phyloP scores from a whole-genome alignment of 2,113 vertebrate species.

The Dolichallabes microphthalmus region DNA sequence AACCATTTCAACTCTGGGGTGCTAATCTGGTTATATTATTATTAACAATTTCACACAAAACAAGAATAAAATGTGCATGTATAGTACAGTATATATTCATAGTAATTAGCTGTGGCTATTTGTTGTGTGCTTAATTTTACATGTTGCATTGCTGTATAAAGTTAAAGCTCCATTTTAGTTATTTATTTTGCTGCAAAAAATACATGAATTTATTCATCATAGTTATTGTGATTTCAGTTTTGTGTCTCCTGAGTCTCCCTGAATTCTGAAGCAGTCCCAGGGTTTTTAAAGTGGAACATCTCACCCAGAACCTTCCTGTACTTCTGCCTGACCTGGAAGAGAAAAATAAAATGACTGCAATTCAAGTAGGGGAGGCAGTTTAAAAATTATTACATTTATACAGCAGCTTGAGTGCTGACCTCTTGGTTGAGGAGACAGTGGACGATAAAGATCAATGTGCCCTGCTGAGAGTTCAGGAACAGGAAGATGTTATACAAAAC shows the following conservation, averaged over 20 bases:
- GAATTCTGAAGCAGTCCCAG: not conserved
- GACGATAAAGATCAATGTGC: constrained; percentile 69
- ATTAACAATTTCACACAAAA: too few species aligned
- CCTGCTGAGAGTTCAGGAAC: constrained; percentile 70
- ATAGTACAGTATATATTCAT: too few species aligned
- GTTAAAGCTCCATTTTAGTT: too few species aligned
- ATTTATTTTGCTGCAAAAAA: too few species aligned
- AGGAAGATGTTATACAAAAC: constrained; percentile 64
- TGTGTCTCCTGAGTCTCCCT: not conserved
- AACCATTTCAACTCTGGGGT: too few species aligned
- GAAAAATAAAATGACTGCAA: too few species aligned
- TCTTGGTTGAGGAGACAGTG: constrained; percentile 73
- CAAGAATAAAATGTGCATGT: too few species aligned
- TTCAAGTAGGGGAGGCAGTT: not conserved
- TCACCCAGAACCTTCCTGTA: not conserved
- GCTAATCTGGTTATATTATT: too few species aligned
- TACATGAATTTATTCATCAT: too few species aligned
- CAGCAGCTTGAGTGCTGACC: constrained; percentile 48
- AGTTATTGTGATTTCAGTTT: not conserved
- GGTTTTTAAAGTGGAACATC: not conserved
- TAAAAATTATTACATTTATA: not conserved
- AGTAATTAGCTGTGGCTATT: too few species aligned
- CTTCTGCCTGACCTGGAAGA: not conserved
- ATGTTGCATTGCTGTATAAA: too few species aligned
- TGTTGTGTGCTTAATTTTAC: too few species aligned